These are phyloP conservation scores for Hyposmocoma kahamanoa DNA, from an alignment of 1,140 invertebrate genomes.

Conservation along the genomic window DNA sequence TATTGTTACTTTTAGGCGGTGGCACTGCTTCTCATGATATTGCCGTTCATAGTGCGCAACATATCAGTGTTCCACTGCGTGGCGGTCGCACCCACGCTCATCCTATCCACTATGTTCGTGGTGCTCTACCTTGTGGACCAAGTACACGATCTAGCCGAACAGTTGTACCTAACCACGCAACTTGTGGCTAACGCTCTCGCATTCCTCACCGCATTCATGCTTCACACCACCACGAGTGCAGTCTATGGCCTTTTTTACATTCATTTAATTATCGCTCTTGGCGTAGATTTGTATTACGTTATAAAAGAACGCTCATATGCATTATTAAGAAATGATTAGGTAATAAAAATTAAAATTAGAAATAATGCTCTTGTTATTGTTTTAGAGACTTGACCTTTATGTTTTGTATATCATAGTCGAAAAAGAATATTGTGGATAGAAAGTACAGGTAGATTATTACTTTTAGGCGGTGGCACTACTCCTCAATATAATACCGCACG, in stretches of 20 bases:
- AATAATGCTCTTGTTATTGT: no score
- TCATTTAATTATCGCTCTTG: constrained; percentile 45
- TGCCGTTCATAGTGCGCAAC: constrained; percentile 43
- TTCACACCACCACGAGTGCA: constrained; percentile 15
- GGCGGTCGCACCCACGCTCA: constrained; percentile 47
- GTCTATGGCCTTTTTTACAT: constrained; percentile 50
- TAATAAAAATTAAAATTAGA: no score
- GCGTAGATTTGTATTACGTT: constrained; percentile 50
- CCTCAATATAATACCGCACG: constrained; percentile 56
- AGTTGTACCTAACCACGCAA: constrained; percentile 44
- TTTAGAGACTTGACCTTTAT: no score
- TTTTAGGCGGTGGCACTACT: constrained; percentile 66
- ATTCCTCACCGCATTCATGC: constrained; percentile 23
- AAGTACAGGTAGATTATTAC: constrained; percentile 33
- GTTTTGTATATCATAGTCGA: no score
- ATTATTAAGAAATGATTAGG: no score
- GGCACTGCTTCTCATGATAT: constrained; percentile 51
- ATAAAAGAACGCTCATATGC: constrained; percentile 46
- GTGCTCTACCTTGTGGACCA: constrained; percentile 60
- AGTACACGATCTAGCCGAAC: constrained; percentile 54
- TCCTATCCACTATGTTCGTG: constrained; percentile 52
- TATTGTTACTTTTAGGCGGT: constrained; percentile 62
- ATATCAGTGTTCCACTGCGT: constrained; percentile 44
- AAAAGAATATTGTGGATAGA: no score
- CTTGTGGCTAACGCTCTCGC: constrained; percentile 31